Conservation (phyloP, 2,888 invertebrate species). For the Cosmia trapezina region DNA sequence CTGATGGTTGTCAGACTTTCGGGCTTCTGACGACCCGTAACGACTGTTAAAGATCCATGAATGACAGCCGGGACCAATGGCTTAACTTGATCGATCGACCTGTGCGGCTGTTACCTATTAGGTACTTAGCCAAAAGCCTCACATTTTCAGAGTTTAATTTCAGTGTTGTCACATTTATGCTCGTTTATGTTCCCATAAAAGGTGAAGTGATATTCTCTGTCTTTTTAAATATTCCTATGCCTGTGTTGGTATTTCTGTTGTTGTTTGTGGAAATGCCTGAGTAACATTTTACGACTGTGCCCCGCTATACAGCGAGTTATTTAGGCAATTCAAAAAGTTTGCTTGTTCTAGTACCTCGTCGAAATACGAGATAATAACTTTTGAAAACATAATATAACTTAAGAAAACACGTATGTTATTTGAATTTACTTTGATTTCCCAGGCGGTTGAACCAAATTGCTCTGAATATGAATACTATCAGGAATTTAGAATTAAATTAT, state of each 20-base stretch:
- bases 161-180: not conserved
- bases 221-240: not conserved
- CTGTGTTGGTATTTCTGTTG: constrained; percentile 5
- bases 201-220: not conserved
- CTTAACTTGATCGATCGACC: too few relatives aligned
- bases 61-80: too few relatives aligned
- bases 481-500: constrained; percentile 45
- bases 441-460: constrained; percentile 58
- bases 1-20: too few relatives aligned
- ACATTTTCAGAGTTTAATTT: not conserved
- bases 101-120: too few relatives aligned
- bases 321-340: constrained; percentile 33
- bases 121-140: too few relatives aligned
- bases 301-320: constrained; percentile 7
- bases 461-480: constrained; percentile 53
- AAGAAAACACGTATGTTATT: constrained; percentile 61
- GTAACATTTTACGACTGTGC: constrained; percentile 22
- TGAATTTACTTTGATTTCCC: constrained; percentile 72
- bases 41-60: too few relatives aligned
- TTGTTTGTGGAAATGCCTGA: constrained; percentile 5
- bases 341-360: constrained; percentile 26
- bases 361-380: constrained; percentile 40
- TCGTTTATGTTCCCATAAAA: constrained; percentile 2
- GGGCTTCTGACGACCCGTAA: too few relatives aligned
- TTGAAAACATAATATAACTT: constrained; percentile 50